Base-by-base conservation (phyloP, 2,888 invertebrate species). In the Pediacus dermestoides region DNA sequence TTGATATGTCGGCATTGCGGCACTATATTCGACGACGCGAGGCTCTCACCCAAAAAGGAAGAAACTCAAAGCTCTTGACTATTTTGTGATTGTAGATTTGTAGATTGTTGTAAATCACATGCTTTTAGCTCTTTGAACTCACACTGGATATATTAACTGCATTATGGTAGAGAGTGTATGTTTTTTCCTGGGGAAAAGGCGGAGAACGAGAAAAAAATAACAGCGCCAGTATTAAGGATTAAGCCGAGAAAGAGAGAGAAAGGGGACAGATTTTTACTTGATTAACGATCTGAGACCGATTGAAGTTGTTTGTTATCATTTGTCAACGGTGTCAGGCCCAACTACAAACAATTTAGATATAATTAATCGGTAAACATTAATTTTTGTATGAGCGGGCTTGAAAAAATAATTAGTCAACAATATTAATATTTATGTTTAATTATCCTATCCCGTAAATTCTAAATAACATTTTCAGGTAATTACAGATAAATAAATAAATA, bases 291-390 rank as follows among this genome's bases (percentile, higher is more conserved):
- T 23, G 9, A 23, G 6, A 18, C 23, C 23, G 23, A 23, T 23
- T 23, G 23, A 23, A 23, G 23, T 23, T 23, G 23, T 23, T 23
- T 23, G 23, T 23, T 23, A 23, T 10, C 23, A 23, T 23, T 23
- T 23, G 23, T 23, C 23, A 23, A 23, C 23, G 4, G 10, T 23
- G 23, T 23, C 23, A 23, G 10, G 23, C 9, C 4, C 23, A 23
- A 23, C n/a, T n/a, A 10, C 23, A 23, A 23, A 23, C 23, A 23
- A 23, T 23, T 23, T 23, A 10, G 23, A n/a, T 9, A 23, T 23
- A 23, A 23, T 23, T 23, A 23, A 23, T 23, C 9, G 10, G 10
- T 23, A 23, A 23, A 23, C n/a, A 23, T 23, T 3, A 10, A n/a
- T 23, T 10, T 18, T 8, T 18, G 18, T 8, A 18, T 7, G 23